A percentile compares a stretch with the other conserved stretches of the same genome.
Conservation (phyloP, 2,888 invertebrate species). For the Thelaira solivaga region DNA sequence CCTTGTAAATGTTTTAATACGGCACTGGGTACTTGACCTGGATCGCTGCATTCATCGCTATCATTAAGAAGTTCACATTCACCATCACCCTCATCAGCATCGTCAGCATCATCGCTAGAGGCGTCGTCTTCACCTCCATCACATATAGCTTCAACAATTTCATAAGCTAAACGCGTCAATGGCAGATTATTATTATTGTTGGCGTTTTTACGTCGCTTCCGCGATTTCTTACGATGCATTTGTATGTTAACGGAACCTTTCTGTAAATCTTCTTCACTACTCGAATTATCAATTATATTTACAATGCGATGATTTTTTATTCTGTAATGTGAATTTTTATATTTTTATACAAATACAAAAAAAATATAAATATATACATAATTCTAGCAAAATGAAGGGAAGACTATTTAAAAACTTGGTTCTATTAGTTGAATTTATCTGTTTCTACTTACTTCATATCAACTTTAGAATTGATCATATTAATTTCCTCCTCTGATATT, state of each 20-base stretch:
- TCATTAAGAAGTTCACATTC: slow-evolving; percentile 75
- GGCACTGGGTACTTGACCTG: slow-evolving; percentile 74
- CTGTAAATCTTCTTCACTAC: slow-evolving; percentile 73
- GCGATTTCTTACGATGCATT: slow-evolving; percentile 73
- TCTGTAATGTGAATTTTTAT: slow-evolving; percentile 41
- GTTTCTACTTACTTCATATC: slow-evolving; percentile 70
- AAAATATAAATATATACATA: background rate
- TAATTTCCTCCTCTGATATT: slow-evolving; percentile 68
- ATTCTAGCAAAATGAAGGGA: background rate
- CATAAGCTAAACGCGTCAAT: slow-evolving; percentile 76
- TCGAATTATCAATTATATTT: slow-evolving; percentile 75
- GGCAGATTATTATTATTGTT: slow-evolving; percentile 72
- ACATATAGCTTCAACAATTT: slow-evolving; percentile 80
- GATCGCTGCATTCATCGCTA: slow-evolving; percentile 77
- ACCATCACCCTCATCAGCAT: slow-evolving; percentile 73
- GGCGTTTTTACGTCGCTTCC: slow-evolving; percentile 75
- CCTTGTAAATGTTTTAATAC: slow-evolving; percentile 77
- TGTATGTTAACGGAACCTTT: slow-evolving; percentile 72
- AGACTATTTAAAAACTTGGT: too few species aligned
- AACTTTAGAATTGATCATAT: slow-evolving; percentile 67
- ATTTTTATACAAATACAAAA: background rate
- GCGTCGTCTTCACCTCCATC: slow-evolving; percentile 80
- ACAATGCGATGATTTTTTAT: slow-evolving; percentile 75
- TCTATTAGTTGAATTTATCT: too few species aligned
- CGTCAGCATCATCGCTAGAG: slow-evolving; percentile 78